Percentiles rank a stretch among this genome's conserved stretches.
Conservation (phyloP, 2,888 invertebrate species). For the Hirtodrosophila duncani region DNA sequence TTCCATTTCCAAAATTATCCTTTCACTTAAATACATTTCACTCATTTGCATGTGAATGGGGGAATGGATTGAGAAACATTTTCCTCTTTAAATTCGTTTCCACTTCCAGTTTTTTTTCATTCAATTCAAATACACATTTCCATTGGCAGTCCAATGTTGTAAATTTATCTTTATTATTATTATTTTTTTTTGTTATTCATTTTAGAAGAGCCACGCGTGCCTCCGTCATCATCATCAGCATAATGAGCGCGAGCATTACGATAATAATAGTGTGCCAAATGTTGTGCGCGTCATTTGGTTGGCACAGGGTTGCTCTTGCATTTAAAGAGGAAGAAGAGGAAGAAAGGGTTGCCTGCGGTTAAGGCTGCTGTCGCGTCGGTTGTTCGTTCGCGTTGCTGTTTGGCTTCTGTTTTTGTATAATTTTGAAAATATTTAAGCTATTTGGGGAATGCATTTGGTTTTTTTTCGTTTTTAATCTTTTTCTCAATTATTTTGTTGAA, state of each 20-base stretch:
- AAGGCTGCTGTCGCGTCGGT: constrained; percentile 4
- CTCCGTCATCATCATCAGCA: constrained; percentile 42
- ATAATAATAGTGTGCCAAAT: constrained; percentile 63
- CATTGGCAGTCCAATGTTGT: constrained; percentile 1
- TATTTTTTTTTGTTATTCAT: neutral
- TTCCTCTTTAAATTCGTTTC: no score
- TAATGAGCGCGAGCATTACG: constrained; percentile 53
- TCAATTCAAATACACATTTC: no score
- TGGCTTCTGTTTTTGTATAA: constrained; percentile 41
- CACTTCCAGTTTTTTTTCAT: no score
- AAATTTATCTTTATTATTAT: constrained; percentile 5
- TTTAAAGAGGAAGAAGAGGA: no score
- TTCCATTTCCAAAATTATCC: no score
- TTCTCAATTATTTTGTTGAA: constrained; percentile 23
- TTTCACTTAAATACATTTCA: no score
- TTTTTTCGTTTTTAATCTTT: constrained; percentile 48
- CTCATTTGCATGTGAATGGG: no score
- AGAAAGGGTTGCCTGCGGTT: constrained; percentile 36
- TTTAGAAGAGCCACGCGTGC: constrained; percentile 36
- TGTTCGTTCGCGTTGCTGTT: neutral
- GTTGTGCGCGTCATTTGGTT: constrained; percentile 17
- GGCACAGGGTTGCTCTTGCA: constrained; percentile 48
- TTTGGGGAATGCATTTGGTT: constrained; percentile 43
- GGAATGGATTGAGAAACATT: no score
- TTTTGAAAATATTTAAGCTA: constrained; percentile 58